phyloP scores from a whole-genome alignment of 2,888 invertebrate species.

The Actias luna region DNA sequence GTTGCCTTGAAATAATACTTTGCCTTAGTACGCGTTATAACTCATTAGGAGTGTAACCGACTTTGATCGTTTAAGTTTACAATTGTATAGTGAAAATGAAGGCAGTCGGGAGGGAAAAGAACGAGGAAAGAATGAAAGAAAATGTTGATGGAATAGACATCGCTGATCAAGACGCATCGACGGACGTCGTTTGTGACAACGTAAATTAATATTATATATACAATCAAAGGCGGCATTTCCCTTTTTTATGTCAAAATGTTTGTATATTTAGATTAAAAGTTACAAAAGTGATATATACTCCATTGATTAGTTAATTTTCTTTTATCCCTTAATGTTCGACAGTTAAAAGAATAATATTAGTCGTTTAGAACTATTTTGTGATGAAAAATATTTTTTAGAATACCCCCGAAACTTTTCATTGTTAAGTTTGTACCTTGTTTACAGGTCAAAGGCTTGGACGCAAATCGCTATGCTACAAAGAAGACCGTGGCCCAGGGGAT shows the following conservation, averaged over 20 bases:
- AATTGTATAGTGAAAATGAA: constrained; percentile 45
- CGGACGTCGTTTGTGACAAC: constrained; percentile 52
- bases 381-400: background rate
- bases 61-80: constrained; percentile 38
- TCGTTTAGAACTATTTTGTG: too few species aligned
- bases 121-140: constrained; percentile 35
- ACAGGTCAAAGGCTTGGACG: constrained; percentile 88
- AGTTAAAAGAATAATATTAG: too few species aligned
- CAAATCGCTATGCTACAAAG: constrained; percentile 95
- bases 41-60: constrained; percentile 40
- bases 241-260: too few species aligned
- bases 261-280: too few species aligned
- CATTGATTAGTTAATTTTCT: too few species aligned
- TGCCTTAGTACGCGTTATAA: constrained; percentile 41
- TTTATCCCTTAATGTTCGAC: too few species aligned
- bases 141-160: constrained; percentile 47
- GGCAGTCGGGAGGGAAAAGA: constrained; percentile 39
- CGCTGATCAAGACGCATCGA: constrained; percentile 49
- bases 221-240: too few species aligned
- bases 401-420: background rate
- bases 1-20: constrained; percentile 36
- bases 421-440: background rate
- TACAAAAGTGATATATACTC: too few species aligned
- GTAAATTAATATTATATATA: constrained; percentile 37
- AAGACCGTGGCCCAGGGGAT: constrained; percentile 96